phyloP scores from a whole-genome alignment of 2,888 invertebrate genomes.

The Rhagium mordax region DNA sequence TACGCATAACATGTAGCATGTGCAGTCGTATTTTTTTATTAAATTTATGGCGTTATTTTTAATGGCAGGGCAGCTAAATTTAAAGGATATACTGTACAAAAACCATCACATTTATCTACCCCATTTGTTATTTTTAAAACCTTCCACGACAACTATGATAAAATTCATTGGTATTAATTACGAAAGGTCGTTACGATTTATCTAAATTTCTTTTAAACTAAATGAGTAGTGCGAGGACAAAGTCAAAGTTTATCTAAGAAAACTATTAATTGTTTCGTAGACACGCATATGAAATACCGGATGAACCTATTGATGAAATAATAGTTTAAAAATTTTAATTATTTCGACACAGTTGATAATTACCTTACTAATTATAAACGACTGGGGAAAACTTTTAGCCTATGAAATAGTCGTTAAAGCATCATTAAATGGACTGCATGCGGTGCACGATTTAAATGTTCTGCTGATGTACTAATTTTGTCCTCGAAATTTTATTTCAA shows the following conservation, averaged over 20 bases:
- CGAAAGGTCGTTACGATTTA: neutral
- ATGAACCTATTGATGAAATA: neutral
- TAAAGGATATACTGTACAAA: neutral
- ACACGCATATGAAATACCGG: neutral
- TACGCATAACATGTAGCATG: neutral
- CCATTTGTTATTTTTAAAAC: neutral
- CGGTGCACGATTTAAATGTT: neutral
- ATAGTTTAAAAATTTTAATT: neutral
- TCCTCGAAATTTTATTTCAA: neutral
- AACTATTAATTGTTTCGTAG: neutral
- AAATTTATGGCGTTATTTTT: neutral
- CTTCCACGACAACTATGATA: neutral
- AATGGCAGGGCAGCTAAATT: neutral
- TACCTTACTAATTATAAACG: neutral
- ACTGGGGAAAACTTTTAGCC: neutral
- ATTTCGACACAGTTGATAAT: neutral
- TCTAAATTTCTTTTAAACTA: constrained; percentile 3
- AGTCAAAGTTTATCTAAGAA: neutral
- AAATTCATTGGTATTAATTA: constrained; percentile 9
- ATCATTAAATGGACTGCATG: neutral
- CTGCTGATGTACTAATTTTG: neutral
- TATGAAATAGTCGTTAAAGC: neutral
- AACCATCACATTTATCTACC: neutral
- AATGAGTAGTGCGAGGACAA: neutral
- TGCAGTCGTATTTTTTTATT: neutral